A percentile compares a stretch with the other conserved stretches of the same genome.
phyloP scores from a whole-genome alignment of 1,140 invertebrate genomes.

The Ericerus pela region DNA sequence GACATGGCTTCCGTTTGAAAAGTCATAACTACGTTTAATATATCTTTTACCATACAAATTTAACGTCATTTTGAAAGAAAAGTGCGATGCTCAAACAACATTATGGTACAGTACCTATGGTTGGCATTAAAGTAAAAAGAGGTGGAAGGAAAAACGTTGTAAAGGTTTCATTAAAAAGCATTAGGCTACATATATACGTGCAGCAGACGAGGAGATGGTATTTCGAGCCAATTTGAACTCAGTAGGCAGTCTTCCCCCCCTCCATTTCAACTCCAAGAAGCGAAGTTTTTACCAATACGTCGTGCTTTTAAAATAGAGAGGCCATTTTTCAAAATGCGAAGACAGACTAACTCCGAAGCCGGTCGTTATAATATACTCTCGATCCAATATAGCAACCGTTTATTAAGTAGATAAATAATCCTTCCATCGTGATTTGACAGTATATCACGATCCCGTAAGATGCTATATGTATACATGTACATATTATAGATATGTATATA shows the following conservation, averaged over 20 bases:
- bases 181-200: not conserved
- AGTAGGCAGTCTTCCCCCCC: not conserved
- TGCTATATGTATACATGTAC: too few species aligned
- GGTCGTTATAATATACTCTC: not conserved
- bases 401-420: constrained; percentile 9
- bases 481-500: too few species aligned
- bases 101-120: not conserved
- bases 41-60: constrained; percentile 7
- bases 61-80: constrained; percentile 1
- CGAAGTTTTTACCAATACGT: constrained; percentile 6
- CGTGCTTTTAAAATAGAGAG: not conserved
- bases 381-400: constrained; percentile 1
- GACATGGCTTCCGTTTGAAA: too few species aligned
- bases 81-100: not conserved
- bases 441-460: constrained; percentile 5
- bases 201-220: not conserved
- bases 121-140: not conserved
- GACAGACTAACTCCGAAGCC: not conserved
- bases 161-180: constrained; percentile 10
- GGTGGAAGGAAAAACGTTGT: not conserved
- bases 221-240: constrained; percentile 8
- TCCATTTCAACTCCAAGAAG: not conserved
- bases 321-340: constrained; percentile 6
- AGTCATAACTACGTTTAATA: too few species aligned
- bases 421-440: constrained; percentile 3